phyloP scores from a whole-genome alignment of 92 coral and sea anemone genomes.

The Blastomussa wellsi region DNA sequence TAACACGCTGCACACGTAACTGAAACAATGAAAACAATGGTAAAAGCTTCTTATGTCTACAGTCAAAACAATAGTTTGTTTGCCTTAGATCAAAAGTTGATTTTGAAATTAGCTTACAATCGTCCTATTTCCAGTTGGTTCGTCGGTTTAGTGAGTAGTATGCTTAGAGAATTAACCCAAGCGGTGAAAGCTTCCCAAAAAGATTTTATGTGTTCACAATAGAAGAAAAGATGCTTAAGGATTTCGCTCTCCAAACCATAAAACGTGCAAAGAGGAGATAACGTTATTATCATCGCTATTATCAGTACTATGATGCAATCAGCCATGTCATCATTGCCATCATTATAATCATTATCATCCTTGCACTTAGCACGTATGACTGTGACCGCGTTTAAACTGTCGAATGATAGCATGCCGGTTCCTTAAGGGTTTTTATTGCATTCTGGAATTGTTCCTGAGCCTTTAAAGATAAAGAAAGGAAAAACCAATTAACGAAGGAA shows the following conservation, averaged over 20 bases:
- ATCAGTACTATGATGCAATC: no score
- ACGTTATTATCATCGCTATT: no score
- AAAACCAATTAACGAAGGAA: no score
- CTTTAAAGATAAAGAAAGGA: background rate
- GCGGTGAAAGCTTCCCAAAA: background rate
- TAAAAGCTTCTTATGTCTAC: background rate
- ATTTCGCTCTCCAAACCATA: constrained; percentile 9
- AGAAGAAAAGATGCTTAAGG: background rate
- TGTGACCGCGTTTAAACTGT: no score
- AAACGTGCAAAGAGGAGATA: background rate
- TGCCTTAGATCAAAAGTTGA: background rate
- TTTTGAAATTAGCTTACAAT: background rate
- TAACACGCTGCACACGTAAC: background rate
- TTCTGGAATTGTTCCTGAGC: background rate
- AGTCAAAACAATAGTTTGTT: background rate
- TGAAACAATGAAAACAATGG: background rate
- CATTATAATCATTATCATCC: background rate
- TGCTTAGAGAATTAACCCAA: background rate
- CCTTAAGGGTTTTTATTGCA: background rate
- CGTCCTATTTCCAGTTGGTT: background rate
- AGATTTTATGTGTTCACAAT: background rate
- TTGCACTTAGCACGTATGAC: no score
- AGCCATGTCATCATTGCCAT: background rate
- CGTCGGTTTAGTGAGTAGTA: background rate
- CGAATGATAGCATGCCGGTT: background rate